Conservation (phyloP, 53 echinoderm and acorn worm genomes). For the Astropecten irregularis region DNA sequence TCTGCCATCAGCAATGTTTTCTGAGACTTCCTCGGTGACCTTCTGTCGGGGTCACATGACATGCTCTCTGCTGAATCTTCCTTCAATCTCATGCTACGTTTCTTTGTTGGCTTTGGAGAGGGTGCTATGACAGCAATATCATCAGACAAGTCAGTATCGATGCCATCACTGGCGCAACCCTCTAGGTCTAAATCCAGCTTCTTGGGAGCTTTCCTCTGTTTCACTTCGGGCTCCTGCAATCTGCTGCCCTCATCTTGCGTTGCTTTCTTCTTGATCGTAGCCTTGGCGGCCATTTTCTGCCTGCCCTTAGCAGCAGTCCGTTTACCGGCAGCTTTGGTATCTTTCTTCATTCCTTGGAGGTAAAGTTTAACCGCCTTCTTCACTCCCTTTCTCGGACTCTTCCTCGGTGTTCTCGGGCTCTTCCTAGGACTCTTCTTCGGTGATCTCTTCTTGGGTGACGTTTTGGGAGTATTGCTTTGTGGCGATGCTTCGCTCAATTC, state of each 20-base stretch:
- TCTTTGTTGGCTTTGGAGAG: not conserved
- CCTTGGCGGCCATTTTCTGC: not conserved
- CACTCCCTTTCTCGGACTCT: conserved; percentile 41
- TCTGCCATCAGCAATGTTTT: not conserved
- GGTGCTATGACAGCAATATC: not conserved
- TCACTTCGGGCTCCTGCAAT: not conserved
- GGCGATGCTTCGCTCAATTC: not conserved
- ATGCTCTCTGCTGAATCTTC: not conserved
- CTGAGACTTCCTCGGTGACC: not conserved
- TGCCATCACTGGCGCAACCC: not conserved
- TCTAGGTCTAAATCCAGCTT: not conserved
- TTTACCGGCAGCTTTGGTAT: conserved; percentile 20
- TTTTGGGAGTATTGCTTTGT: not conserved
- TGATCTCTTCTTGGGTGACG: conserved; percentile 36
- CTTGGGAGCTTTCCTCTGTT: not conserved
- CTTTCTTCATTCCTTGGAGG: conserved; percentile 49
- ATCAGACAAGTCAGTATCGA: no score
- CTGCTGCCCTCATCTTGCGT: not conserved
- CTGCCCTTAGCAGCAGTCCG: not conserved
- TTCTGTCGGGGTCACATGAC: not conserved
- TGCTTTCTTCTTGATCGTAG: not conserved
- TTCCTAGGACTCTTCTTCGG: conserved; percentile 61
- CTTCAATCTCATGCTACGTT: conserved; percentile 20
- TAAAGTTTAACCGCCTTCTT: conserved; percentile 66
- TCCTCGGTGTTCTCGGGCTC: conserved; percentile 36